A percentile compares a stretch with the other conserved stretches of the same genome.
Evolutionary conservation across 2,797 vertebrate species (phyloP).

Genomic region (Falco rusticolus): DNA sequence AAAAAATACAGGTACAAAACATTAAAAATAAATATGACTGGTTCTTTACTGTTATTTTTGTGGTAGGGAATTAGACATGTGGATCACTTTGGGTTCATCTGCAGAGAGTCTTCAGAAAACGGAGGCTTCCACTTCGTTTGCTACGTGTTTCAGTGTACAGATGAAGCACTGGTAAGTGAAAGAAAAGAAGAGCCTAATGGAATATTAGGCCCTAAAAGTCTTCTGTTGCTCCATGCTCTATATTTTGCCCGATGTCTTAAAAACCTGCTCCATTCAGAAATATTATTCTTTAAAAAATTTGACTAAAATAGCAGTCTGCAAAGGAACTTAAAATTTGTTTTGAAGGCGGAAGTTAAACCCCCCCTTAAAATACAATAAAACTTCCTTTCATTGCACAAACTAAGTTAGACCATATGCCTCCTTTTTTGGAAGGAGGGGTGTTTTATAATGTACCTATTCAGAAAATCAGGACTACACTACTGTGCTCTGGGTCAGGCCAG

Average conservation of each 20-base stretch:
- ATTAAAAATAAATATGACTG: background rate
- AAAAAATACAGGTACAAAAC: background rate
- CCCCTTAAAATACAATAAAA: background rate
- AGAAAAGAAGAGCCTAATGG: background rate
- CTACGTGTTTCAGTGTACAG: constrained; percentile 94
- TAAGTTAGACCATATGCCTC: background rate
- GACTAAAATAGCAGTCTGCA: background rate
- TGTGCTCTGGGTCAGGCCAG: background rate
- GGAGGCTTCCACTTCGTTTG: constrained; percentile 93
- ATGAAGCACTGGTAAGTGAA: constrained; percentile 91
- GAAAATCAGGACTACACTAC: background rate
- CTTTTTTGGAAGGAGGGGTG: background rate
- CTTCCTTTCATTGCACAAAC: background rate
- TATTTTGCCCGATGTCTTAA: background rate
- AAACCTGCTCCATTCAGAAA: background rate
- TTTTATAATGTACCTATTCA: background rate
- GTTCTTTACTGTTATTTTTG: background rate
- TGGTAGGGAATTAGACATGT: constrained; percentile 92
- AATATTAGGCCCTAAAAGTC: background rate
- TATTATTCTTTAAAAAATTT: background rate
- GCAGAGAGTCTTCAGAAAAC: constrained; percentile 89
- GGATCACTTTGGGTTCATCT: constrained; percentile 99
- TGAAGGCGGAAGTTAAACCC: background rate
- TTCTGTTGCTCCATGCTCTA: background rate
- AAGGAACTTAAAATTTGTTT: background rate